Evolutionary conservation across 1,140 invertebrate species (phyloP).

Genomic region (Tetramorium simillimum): DNA sequence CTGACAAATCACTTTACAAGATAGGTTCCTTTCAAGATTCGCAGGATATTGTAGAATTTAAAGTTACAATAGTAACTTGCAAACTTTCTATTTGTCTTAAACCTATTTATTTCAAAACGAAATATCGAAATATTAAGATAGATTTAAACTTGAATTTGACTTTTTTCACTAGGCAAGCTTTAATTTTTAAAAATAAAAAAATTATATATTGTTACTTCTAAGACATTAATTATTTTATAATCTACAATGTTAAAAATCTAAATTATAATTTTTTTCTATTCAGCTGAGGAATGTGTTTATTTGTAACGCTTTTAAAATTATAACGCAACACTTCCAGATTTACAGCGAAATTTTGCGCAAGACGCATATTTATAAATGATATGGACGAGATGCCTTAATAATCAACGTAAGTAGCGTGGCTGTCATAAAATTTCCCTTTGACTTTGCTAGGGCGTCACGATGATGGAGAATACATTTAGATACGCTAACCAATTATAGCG

Average conservation of each 20-base stretch:
- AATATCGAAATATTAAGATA: too few relatives aligned
- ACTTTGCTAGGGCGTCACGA: neutral
- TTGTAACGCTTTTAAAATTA: neutral
- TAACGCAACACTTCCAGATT: neutral
- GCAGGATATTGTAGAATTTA: neutral
- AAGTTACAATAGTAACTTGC: neutral
- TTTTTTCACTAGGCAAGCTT: neutral
- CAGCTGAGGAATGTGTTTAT: neutral
- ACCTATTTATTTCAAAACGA: too few relatives aligned
- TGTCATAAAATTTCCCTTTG: constrained; percentile 41
- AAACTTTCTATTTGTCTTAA: neutral
- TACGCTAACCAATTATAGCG: constrained; percentile 51
- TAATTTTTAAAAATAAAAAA: neutral
- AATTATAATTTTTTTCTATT: neutral
- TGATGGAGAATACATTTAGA: constrained; percentile 52
- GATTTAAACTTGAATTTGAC: neutral
- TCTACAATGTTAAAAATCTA: neutral
- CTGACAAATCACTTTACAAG: neutral
- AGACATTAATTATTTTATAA: neutral
- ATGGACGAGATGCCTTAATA: constrained; percentile 6
- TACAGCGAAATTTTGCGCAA: neutral
- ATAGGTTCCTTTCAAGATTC: neutral
- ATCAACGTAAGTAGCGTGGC: constrained; percentile 1
- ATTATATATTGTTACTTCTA: neutral
- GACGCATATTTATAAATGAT: constrained; percentile 1